Evolutionary conservation across 2,888 invertebrate species (phyloP).

Genomic region (Nematopogon swammerdamellus): DNA sequence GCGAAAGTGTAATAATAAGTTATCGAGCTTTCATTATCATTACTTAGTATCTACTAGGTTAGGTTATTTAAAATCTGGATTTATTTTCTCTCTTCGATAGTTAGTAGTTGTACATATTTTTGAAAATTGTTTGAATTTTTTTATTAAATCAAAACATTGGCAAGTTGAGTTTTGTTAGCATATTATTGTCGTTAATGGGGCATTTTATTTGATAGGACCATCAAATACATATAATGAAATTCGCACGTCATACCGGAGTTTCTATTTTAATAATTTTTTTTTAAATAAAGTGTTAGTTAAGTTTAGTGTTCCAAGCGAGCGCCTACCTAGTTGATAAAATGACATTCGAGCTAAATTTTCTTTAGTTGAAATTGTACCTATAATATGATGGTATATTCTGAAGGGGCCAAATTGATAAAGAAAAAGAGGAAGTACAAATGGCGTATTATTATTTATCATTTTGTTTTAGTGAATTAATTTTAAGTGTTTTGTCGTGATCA

Average conservation of each 20-base stretch:
- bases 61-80: too few relatives aligned
- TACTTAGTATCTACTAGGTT: too few relatives aligned
- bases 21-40: too few relatives aligned
- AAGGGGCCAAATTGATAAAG: not conserved
- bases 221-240: too few relatives aligned
- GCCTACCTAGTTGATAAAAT: not conserved
- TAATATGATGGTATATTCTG: not conserved
- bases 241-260: too few relatives aligned
- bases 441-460: not conserved
- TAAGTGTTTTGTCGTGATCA: not conserved
- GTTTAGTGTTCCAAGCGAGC: too few relatives aligned
- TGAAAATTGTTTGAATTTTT: not conserved
- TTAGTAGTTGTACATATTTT: not conserved
- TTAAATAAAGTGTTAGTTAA: too few relatives aligned
- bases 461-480: not conserved
- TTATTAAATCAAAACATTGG: too few relatives aligned
- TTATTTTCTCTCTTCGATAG: not conserved
- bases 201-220: not conserved
- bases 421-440: not conserved
- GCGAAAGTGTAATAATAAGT: too few relatives aligned
- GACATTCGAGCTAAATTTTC: not conserved
- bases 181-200: too few relatives aligned
- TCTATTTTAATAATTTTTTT: too few relatives aligned
- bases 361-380: not conserved
- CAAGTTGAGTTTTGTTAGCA: too few relatives aligned